A percentile compares a stretch with the other conserved stretches of the same genome.
These are phyloP conservation scores for Callyntrura sp. DNA, from an alignment of 2,888 invertebrate genomes.

Conservation along the genomic window DNA sequence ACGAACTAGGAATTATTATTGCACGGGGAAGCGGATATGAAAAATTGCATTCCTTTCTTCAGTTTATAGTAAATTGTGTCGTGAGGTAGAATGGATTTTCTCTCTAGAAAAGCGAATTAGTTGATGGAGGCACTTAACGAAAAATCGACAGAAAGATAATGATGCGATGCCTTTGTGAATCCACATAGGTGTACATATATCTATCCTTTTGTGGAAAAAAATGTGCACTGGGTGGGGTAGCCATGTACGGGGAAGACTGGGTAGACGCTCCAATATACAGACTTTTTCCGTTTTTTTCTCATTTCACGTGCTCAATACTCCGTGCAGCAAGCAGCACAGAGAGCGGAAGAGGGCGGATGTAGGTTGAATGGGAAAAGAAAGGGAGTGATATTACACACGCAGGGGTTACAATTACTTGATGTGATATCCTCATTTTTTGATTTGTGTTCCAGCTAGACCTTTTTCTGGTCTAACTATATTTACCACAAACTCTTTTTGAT, in stretches of 20 bases:
- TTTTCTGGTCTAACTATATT: not conserved
- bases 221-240: not conserved
- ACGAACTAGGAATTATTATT: slow-evolving; percentile 38
- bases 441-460: not conserved
- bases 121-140: slow-evolving; percentile 78
- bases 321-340: slow-evolving; percentile 13
- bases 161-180: slow-evolving; percentile 57
- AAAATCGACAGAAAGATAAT: slow-evolving; percentile 74
- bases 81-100: slow-evolving; percentile 63
- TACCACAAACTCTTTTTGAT: slow-evolving; percentile 4
- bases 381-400: slow-evolving; percentile 39
- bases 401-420: slow-evolving; percentile 26
- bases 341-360: slow-evolving; percentile 70
- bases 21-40: slow-evolving; percentile 57
- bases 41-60: slow-evolving; percentile 62
- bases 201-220: too few species aligned
- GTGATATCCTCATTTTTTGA: slow-evolving; percentile 43
- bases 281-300: slow-evolving; percentile 36
- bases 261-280: slow-evolving; percentile 32
- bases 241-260: not conserved
- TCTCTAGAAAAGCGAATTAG: slow-evolving; percentile 70
- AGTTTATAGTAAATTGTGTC: slow-evolving; percentile 41
- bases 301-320: slow-evolving; percentile 2
- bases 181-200: not conserved
- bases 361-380: slow-evolving; percentile 47